These are phyloP conservation scores for Poecilia latipinna DNA, from an alignment of 2,113 vertebrate species.

Conservation along the genomic window DNA sequence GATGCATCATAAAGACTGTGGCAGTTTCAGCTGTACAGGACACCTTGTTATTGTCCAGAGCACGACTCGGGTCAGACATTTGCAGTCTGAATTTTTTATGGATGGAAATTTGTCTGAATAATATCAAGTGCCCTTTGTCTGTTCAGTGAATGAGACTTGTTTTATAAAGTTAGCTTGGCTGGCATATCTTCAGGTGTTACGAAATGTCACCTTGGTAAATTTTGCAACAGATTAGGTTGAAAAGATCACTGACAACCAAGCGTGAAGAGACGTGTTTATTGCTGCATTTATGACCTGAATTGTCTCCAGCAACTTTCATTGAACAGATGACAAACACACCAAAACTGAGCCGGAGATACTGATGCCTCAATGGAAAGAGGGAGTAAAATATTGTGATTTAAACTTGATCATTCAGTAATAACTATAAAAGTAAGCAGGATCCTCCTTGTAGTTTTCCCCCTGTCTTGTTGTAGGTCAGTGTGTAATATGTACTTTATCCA, in stretches of 20 bases:
- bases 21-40: slow-evolving; percentile 40
- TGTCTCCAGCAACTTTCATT: not conserved
- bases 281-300: not conserved
- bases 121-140: slow-evolving; percentile 38
- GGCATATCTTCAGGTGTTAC: not conserved
- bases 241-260: not conserved
- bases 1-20: slow-evolving; percentile 52
- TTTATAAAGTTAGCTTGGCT: slow-evolving; percentile 4
- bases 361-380: not conserved
- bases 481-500: too few relatives aligned
- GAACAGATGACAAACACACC: not conserved
- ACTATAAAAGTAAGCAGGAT: too few relatives aligned
- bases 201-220: slow-evolving; percentile 45
- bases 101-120: slow-evolving; percentile 52
- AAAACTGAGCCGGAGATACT: not conserved
- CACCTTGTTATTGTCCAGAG: slow-evolving; percentile 62
- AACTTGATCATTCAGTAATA: not conserved
- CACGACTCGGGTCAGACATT: slow-evolving; percentile 53
- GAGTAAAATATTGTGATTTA: not conserved
- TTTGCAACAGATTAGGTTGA: not conserved
- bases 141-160: slow-evolving; percentile 48
- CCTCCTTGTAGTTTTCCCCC: too few relatives aligned
- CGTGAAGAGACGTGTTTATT: not conserved
- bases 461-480: too few relatives aligned
- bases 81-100: slow-evolving; percentile 45